phyloP scores from a whole-genome alignment of 2,888 invertebrate species.

The Athetis lepigone region DNA sequence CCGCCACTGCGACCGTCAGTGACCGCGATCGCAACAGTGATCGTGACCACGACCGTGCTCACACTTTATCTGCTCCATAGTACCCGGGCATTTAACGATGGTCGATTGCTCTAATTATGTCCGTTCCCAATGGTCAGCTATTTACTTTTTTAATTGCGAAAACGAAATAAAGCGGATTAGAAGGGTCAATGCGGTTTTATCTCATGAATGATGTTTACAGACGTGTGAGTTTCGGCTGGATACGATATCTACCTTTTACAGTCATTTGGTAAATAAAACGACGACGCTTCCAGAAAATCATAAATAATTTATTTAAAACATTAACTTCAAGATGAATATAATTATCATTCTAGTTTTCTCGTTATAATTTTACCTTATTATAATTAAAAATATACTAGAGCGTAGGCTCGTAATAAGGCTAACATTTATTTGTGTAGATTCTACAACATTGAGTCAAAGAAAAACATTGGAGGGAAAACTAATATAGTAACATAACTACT shows the following conservation, averaged over 20 bases:
- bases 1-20: too few species aligned
- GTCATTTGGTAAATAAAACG: not conserved
- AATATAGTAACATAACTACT: too few species aligned
- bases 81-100: slow-evolving; percentile 24
- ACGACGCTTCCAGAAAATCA: not conserved
- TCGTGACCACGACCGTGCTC: not conserved
- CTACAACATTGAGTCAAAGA: too few species aligned
- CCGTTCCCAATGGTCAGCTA: slow-evolving; percentile 31
- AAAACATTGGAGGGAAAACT: too few species aligned
- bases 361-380: too few species aligned
- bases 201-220: slow-evolving; percentile 37
- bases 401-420: too few species aligned
- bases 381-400: too few species aligned
- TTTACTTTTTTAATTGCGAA: slow-evolving; percentile 55
- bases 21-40: not conserved
- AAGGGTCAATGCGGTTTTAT: slow-evolving; percentile 43
- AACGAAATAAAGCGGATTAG: slow-evolving; percentile 42
- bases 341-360: too few species aligned
- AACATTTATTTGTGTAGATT: too few species aligned
- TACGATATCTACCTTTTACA: not conserved
- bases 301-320: not conserved
- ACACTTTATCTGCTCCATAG: not conserved
- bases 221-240: slow-evolving; percentile 11
- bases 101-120: slow-evolving; percentile 56
- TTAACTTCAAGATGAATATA: not conserved